Base-by-base conservation (phyloP, 2,888 invertebrate genomes). In the Amphipyra tragopoginis region DNA sequence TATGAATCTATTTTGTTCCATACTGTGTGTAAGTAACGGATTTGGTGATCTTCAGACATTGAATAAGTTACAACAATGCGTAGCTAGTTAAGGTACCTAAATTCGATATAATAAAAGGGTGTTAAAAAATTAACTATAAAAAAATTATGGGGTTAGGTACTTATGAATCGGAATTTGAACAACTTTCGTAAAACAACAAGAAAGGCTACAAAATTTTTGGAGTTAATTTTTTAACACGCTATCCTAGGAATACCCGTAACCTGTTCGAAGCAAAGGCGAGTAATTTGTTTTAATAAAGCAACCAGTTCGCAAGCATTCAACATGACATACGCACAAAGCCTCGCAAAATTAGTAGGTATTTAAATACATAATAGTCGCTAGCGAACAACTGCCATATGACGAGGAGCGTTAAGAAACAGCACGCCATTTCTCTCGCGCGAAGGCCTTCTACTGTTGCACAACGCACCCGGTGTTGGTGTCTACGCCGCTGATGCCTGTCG, bases 401-500 rank as follows among this genome's bases (percentile, higher is more conserved):
- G 90, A 89, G 87, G 77, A 83, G 82, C 72, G 79, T 93, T 92
- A 88, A 84, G 92, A 90, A 93, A 93, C 86, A 79, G 80, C 85
- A 83, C 86, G 85, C 90, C 92, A 90, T 90, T 90, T 93, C 93
- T 93, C 92, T 91, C 84, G 80, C 73, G 82, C 80, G 88, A 91
- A 92, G 92, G 93, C 90, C 92, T 93, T 89, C 91, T 79, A 90
- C 86, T 89, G 81, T 93, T 93, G 86, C 91, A 86, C 91, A 92
- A 93, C 49, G 55, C 52, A 79, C 73, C 75, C 77, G 80, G 81
- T 81, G 85, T 83, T 80, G 83, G 80, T 81, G 78, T 84, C 67
- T 70, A 76, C 77, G 75, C 58, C 43, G 39, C 52, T 62, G 72
- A 68, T 68, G 77, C 77, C 75, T 77, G 77, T 76, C 72, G 66